Base-by-base conservation (phyloP, 2,888 invertebrate species). In the Trichogramma dendrolimi region DNA sequence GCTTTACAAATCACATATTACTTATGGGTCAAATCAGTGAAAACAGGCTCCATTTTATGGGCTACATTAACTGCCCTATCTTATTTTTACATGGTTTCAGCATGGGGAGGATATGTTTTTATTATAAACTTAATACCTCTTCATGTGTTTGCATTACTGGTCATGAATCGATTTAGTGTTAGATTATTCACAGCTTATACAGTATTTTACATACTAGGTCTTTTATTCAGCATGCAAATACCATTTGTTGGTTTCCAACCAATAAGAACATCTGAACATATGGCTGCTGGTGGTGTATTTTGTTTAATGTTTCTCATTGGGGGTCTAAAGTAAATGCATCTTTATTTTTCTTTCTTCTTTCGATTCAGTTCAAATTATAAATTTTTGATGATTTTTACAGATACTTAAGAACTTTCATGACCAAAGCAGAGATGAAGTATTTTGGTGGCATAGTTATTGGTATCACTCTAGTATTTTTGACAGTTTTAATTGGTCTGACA, bases 31-130 rank as follows among this genome's bases (percentile, higher is more conserved):
- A 96, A 96, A 79, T 91, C 98, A 60, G 91, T 99, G 5, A 99
- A 98, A 81, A 96, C 93, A 68, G 99, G 99, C 40, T 94, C 97
- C 4, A 88, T 99, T 44, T 97, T 92, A 80, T 99, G 98, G 98
- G 89, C 97, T 4, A 87, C 92, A 44, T 88, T 94, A 76, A 90
- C 97, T 60, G 93, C 99, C 6, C 78, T 99, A 4, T 95, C 97
- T 1, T 99, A 99, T 81, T 98, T 99, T 81, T 99, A 99, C 81
- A 99, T 99, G 99, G 99, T 98, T 3, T 98, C 97, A 66, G 98
- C 98, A 69, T 99, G 99, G 99, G 99, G 99, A 71, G 99, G 99
- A 67, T 99, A 99, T 77, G 98, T 99, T 48, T 99, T 98, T 79
- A 99, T 99, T 73, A 99, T 98, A 77, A 99, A 99, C 81, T 82